These are phyloP conservation scores for Falco biarmicus DNA, from an alignment of 2,797 vertebrate species.

Conservation along the genomic window DNA sequence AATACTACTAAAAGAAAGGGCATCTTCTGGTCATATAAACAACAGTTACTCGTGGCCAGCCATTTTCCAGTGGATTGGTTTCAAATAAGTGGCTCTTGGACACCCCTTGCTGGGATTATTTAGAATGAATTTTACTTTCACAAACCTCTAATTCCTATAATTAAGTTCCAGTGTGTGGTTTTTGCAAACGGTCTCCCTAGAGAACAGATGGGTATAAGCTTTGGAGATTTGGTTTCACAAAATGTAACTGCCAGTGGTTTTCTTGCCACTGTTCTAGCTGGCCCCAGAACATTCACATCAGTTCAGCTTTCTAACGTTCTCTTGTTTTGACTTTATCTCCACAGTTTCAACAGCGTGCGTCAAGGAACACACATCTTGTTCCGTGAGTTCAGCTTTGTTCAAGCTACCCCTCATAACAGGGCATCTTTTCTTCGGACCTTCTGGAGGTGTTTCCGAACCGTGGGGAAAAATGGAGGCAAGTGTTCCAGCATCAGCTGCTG, in stretches of 20 bases:
- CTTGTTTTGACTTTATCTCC: constrained; percentile 59
- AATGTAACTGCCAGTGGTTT: neutral
- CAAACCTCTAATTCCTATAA: constrained; percentile 38
- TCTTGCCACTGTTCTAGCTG: constrained; percentile 23
- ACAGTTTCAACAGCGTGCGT: constrained; percentile 93
- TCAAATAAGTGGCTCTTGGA: constrained; percentile 15
- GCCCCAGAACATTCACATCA: neutral
- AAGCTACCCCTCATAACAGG: constrained; percentile 91
- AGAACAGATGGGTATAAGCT: constrained; percentile 20
- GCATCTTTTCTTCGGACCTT: constrained; percentile 91
- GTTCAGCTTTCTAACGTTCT: constrained; percentile 42
- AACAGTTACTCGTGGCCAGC: neutral
- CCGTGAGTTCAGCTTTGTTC: constrained; percentile 92
- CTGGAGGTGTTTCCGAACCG: constrained; percentile 95
- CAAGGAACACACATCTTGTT: constrained; percentile 95
- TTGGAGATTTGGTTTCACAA: constrained; percentile 21
- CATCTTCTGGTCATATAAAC: constrained; percentile 44
- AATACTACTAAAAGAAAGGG: neutral
- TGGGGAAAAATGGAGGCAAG: constrained; percentile 94
- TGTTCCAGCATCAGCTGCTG: constrained; percentile 12
- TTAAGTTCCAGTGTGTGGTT: constrained; percentile 22
- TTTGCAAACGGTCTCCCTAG: constrained; percentile 6
- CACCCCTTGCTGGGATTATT: neutral
- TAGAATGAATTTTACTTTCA: constrained; percentile 30
- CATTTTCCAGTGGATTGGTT: constrained; percentile 6